Conservation (phyloP, 2,888 invertebrate genomes). For the Apamea epomidion region DNA sequence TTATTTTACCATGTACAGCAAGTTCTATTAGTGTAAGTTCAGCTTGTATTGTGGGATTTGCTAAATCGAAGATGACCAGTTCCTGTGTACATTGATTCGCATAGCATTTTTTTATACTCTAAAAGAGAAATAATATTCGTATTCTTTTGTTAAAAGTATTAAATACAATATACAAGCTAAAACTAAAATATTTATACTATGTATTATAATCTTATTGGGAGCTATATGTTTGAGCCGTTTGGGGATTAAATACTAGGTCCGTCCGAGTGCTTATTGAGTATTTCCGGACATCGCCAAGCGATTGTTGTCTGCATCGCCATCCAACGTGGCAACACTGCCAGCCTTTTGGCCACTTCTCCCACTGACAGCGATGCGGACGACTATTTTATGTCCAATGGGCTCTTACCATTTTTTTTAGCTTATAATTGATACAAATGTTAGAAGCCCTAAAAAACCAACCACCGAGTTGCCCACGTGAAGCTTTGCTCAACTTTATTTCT, state of each 20-base stretch:
- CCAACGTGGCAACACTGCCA: neutral
- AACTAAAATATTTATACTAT: too few relatives aligned
- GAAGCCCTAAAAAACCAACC: neutral
- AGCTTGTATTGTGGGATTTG: neutral
- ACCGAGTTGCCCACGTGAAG: neutral
- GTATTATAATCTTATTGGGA: too few relatives aligned
- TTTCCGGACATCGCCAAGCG: too few relatives aligned
- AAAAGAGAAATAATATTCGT: neutral
- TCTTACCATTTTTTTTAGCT: neutral
- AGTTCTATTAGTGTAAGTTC: slow-evolving; percentile 2
- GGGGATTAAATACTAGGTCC: too few relatives aligned
- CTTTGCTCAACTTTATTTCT: neutral
- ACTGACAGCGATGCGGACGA: neutral
- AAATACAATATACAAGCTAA: too few relatives aligned
- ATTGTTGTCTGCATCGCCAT: too few relatives aligned
- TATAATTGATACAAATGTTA: neutral
- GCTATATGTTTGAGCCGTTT: too few relatives aligned
- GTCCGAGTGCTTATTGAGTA: too few relatives aligned
- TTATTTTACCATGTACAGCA: neutral
- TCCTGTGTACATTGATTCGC: neutral
- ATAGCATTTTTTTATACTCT: neutral
- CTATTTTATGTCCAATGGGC: neutral
- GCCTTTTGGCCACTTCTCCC: neutral
- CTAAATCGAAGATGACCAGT: neutral
- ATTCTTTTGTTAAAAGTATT: too few relatives aligned